phyloP scores from a whole-genome alignment of 2,888 invertebrate species.

The Cylloceria caligata region DNA sequence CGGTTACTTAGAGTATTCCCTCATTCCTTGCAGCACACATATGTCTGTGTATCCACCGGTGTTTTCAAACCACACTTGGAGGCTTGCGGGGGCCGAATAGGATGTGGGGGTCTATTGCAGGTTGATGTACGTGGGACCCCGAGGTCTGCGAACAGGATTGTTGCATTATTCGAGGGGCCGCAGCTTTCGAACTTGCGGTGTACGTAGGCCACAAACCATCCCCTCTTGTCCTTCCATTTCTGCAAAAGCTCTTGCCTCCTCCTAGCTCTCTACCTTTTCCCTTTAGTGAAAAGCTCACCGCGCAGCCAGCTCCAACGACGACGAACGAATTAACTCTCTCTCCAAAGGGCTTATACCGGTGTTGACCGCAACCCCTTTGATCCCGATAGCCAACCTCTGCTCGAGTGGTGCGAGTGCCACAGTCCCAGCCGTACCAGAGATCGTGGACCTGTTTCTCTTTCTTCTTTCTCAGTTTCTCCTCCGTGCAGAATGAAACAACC shows the following conservation, averaged over 20 bases:
- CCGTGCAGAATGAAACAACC: conserved; percentile 19
- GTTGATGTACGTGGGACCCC: conserved; percentile 73
- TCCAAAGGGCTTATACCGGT: conserved; percentile 59
- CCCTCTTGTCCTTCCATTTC: conserved; percentile 44
- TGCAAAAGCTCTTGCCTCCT: conserved; percentile 33
- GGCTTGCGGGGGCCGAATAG: conserved; percentile 40
- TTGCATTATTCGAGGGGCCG: conserved; percentile 82
- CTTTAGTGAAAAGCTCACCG: conserved; percentile 47
- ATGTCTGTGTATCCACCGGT: conserved; percentile 26
- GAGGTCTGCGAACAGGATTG: conserved; percentile 80
- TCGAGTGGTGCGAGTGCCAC: conserved; percentile 14
- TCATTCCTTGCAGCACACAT: conserved; percentile 31
- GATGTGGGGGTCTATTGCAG: conserved; percentile 51
- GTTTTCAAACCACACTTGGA: conserved; percentile 54
- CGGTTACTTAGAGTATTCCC: conserved; percentile 45
- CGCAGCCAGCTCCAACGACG: conserved; percentile 44
- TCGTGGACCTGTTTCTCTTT: conserved; percentile 12
- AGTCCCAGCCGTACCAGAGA: conserved; percentile 27
- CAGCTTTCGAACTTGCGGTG: conserved; percentile 82
- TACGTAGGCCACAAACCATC: conserved; percentile 58
- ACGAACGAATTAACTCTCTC: conserved; percentile 64
- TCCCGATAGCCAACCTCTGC: conserved; percentile 54
- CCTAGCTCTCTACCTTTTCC: conserved; percentile 31
- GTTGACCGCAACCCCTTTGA: conserved; percentile 65
- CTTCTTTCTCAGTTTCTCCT: conserved; percentile 19